phyloP scores from a whole-genome alignment of 2,113 vertebrate genomes.

The Apaloderma vittatum region DNA sequence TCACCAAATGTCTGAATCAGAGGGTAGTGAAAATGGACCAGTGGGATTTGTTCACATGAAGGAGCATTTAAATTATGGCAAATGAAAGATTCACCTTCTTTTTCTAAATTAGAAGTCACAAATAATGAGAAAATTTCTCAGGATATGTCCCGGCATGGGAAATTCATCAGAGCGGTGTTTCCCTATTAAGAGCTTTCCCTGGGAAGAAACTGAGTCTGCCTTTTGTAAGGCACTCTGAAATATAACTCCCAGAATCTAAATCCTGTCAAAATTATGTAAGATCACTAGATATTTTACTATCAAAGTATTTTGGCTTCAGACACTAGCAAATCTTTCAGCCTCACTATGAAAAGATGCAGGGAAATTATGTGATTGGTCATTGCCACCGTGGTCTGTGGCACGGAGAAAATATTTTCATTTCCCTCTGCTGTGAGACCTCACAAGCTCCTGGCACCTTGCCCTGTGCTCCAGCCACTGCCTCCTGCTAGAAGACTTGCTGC shows the following conservation, averaged over 20 bases:
- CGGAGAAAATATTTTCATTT: background rate
- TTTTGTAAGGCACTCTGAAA: slow-evolving; percentile 35
- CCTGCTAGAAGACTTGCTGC: background rate
- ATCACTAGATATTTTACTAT: slow-evolving; percentile 31
- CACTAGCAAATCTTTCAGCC: slow-evolving; percentile 10
- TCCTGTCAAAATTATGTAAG: slow-evolving; percentile 52
- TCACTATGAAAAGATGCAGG: background rate
- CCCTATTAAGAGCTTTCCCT: slow-evolving; percentile 46
- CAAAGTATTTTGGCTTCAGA: slow-evolving; percentile 58
- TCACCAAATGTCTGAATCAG: background rate
- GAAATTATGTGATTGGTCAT: background rate
- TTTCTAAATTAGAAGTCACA: background rate
- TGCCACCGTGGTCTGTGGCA: background rate
- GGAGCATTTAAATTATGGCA: rapidly evolving
- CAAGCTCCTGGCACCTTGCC: background rate
- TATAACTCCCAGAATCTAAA: slow-evolving; percentile 29
- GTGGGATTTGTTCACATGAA: background rate
- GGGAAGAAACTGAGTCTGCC: slow-evolving; percentile 56
- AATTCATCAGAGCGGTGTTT: slow-evolving; percentile 8
- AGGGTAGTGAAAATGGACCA: background rate
- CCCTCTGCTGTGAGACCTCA: background rate
- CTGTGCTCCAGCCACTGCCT: background rate
- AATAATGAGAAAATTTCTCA: slow-evolving; percentile 30
- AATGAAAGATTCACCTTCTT: slow-evolving; percentile 13
- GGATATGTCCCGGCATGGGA: slow-evolving; percentile 44